phyloP scores from a whole-genome alignment of 2,797 vertebrate genomes.

The Chiroxiphia lanceolata region DNA sequence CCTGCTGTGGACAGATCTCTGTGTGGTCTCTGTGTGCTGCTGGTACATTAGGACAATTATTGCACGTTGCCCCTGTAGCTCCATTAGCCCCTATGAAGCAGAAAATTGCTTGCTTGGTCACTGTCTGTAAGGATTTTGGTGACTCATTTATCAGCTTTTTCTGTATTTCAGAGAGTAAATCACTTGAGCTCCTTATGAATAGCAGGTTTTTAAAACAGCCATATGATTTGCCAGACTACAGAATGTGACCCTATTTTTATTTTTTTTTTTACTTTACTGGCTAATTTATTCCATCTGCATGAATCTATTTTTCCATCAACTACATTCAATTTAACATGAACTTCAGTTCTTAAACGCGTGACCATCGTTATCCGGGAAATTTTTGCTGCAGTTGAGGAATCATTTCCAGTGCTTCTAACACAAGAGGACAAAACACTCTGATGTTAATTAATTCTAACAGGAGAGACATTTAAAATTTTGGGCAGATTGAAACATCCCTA shows the following conservation, averaged over 20 bases:
- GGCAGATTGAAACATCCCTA: neutral
- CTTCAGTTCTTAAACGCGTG: neutral
- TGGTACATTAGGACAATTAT: slow-evolving; percentile 41
- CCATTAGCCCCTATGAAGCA: slow-evolving; percentile 29
- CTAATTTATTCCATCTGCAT: slow-evolving; percentile 42
- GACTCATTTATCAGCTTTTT: slow-evolving; percentile 48
- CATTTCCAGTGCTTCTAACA: slow-evolving; percentile 16
- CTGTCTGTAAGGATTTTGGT: slow-evolving; percentile 29
- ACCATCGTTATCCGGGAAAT: neutral
- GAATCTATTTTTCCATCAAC: slow-evolving; percentile 24
- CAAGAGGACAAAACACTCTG: neutral
- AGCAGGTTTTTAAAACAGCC: neutral
- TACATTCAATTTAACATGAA: slow-evolving; percentile 40
- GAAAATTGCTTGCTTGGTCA: slow-evolving; percentile 23
- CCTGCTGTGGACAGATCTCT: neutral
- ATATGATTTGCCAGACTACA: neutral
- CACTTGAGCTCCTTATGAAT: slow-evolving; percentile 31
- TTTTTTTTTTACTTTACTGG: neutral
- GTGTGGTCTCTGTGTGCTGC: neutral
- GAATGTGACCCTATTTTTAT: neutral
- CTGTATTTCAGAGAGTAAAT: slow-evolving; percentile 36
- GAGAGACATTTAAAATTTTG: neutral
- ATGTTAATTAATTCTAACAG: neutral
- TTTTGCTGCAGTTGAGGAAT: neutral
- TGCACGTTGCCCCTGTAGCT: neutral